Percentiles rank a stretch among this genome's conserved stretches.
These are phyloP conservation scores for Ceratina calcarata DNA, from an alignment of 1,140 invertebrate genomes.

Conservation along the genomic window DNA sequence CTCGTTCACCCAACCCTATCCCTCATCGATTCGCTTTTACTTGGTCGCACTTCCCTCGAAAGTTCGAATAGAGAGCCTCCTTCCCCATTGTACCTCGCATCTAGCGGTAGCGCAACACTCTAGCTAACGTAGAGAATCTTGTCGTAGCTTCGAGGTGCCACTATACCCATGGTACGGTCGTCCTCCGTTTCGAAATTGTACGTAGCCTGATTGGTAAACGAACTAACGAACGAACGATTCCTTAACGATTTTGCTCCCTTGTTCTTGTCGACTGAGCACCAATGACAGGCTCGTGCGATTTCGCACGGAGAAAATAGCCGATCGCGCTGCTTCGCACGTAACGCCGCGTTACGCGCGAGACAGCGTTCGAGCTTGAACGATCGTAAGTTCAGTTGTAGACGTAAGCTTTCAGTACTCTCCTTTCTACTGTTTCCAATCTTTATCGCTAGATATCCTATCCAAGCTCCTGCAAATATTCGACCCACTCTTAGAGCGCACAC, in stretches of 20 bases:
- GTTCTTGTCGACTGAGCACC: background rate
- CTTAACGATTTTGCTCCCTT: background rate
- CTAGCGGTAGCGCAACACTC: background rate
- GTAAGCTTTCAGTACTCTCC: constrained; percentile 6
- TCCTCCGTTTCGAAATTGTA: constrained; percentile 66
- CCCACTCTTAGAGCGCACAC: too few species aligned
- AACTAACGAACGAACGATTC: background rate
- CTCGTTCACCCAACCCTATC: background rate
- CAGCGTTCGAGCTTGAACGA: constrained; percentile 28
- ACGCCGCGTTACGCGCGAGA: background rate
- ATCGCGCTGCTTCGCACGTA: background rate
- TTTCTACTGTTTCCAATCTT: background rate
- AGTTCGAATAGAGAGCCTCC: background rate
- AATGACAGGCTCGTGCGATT: background rate
- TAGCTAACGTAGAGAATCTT: constrained; percentile 36
- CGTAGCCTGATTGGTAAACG: constrained; percentile 50
- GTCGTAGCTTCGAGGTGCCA: constrained; percentile 75
- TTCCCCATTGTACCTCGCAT: constrained; percentile 9
- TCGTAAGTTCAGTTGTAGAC: constrained; percentile 25
- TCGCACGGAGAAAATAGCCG: background rate
- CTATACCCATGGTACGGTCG: constrained; percentile 77
- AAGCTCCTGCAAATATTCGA: too few species aligned
- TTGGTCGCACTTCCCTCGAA: constrained; percentile 7
- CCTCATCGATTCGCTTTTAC: background rate
- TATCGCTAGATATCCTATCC: too few species aligned